A percentile compares a stretch with the other conserved stretches of the same genome.
phyloP scores from a whole-genome alignment of 2,888 invertebrate genomes.

The Nemotelus pantherinus region DNA sequence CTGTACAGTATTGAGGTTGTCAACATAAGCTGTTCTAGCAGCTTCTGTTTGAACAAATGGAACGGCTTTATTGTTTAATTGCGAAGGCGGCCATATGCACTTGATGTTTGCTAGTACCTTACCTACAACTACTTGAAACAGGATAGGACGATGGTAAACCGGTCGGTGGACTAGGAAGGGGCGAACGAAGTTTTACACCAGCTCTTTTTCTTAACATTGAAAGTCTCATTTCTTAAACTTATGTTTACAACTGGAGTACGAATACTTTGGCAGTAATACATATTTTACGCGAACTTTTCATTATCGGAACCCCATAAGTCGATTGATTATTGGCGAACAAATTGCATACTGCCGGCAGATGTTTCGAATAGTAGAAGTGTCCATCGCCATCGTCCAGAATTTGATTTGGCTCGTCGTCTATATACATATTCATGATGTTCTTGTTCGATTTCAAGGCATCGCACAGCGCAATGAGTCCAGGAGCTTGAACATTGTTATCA shows the following conservation, averaged over 20 bases:
- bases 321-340: slow-evolving; percentile 71
- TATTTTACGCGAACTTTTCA: slow-evolving; percentile 70
- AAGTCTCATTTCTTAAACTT: slow-evolving; percentile 46
- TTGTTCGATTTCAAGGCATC: slow-evolving; percentile 79
- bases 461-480: slow-evolving; percentile 78
- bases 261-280: slow-evolving; percentile 76
- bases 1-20: neutral
- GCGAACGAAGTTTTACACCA: slow-evolving; percentile 72
- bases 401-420: slow-evolving; percentile 72
- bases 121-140: slow-evolving; percentile 67
- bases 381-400: slow-evolving; percentile 57
- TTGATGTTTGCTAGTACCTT: slow-evolving; percentile 61
- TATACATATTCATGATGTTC: slow-evolving; percentile 79
- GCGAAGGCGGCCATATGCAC: slow-evolving; percentile 48
- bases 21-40: neutral
- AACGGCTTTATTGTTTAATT: neutral
- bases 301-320: slow-evolving; percentile 56
- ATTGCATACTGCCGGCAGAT: slow-evolving; percentile 70
- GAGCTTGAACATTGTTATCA: slow-evolving; percentile 81
- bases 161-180: slow-evolving; percentile 72
- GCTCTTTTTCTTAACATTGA: slow-evolving; percentile 61
- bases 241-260: slow-evolving; percentile 50
- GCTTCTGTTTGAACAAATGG: neutral
- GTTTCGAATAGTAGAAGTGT: slow-evolving; percentile 63
- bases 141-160: slow-evolving; percentile 76